Percentiles rank a stretch among this genome's conserved stretches.
phyloP scores from a whole-genome alignment of 2,888 invertebrate species.

The Chesias legatella region DNA sequence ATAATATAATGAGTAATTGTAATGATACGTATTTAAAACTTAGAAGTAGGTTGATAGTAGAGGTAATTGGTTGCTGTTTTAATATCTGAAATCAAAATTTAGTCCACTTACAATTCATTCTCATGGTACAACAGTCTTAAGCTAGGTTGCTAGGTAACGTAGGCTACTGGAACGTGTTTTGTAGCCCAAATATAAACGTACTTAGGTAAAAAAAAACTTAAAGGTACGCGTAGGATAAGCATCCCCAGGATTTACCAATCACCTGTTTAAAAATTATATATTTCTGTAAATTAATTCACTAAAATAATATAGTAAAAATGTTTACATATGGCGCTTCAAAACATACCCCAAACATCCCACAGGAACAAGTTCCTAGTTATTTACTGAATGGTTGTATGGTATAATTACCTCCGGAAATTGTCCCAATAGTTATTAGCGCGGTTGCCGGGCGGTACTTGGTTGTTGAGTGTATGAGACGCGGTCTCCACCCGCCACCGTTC shows the following conservation, averaged over 20 bases:
- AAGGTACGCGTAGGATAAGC: no score
- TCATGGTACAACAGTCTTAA: neutral
- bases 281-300: no score
- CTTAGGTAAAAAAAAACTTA: no score
- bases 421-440: constrained; percentile 97
- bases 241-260: no score
- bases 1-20: constrained; percentile 12
- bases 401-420: constrained; percentile 90
- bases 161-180: no score
- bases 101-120: constrained; percentile 18
- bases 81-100: constrained; percentile 71
- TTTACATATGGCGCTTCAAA: no score
- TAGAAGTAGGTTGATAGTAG: constrained; percentile 24
- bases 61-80: constrained; percentile 36
- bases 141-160: no score
- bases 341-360: no score
- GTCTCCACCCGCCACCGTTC: constrained; percentile 74
- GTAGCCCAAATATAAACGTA: no score
- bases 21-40: constrained; percentile 14
- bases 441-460: constrained; percentile 94
- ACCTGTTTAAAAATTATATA: no score
- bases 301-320: no score
- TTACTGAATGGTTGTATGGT: constrained; percentile 15
- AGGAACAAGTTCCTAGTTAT: neutral
- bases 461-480: constrained; percentile 85